phyloP scores from a whole-genome alignment of 1,140 invertebrate species.

The Drosophila eugracilis region DNA sequence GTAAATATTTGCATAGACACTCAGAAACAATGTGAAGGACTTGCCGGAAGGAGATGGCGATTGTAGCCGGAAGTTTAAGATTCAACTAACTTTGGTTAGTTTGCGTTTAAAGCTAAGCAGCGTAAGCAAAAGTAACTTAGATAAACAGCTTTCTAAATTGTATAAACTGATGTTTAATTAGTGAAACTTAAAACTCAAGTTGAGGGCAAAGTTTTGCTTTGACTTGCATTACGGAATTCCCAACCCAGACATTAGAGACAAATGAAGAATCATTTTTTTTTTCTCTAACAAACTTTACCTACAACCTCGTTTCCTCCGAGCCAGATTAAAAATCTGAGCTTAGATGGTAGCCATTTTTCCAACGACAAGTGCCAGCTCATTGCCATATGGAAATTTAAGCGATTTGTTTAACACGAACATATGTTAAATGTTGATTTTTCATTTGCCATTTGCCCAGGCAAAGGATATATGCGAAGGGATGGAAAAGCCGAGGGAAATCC shows the following conservation, averaged over 20 bases:
- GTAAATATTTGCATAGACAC: slow-evolving; percentile 36
- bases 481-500: slow-evolving; percentile 7
- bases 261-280: neutral
- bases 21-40: slow-evolving; percentile 12
- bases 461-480: neutral
- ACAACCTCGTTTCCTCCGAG: slow-evolving; percentile 1
- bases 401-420: slow-evolving; percentile 70
- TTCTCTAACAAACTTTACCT: slow-evolving; percentile 7
- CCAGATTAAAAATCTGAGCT: neutral
- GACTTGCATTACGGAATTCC: slow-evolving; percentile 12
- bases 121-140: slow-evolving; percentile 14
- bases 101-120: slow-evolving; percentile 13
- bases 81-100: slow-evolving; percentile 8
- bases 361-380: slow-evolving; percentile 13
- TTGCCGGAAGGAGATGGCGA: slow-evolving; percentile 18
- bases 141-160: slow-evolving; percentile 29
- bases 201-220: slow-evolving; percentile 26
- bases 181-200: slow-evolving; percentile 13
- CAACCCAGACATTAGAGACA: neutral
- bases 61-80: neutral
- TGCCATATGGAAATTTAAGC: slow-evolving; percentile 73
- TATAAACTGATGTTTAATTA: slow-evolving; percentile 38
- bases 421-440: slow-evolving; percentile 79
- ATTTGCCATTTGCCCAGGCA: slow-evolving; percentile 44
- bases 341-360: neutral